Percentiles rank a stretch among this genome's conserved stretches.
Evolutionary conservation across 2,797 vertebrate genomes (phyloP).

Genomic region (Chelmon rostratus): DNA sequence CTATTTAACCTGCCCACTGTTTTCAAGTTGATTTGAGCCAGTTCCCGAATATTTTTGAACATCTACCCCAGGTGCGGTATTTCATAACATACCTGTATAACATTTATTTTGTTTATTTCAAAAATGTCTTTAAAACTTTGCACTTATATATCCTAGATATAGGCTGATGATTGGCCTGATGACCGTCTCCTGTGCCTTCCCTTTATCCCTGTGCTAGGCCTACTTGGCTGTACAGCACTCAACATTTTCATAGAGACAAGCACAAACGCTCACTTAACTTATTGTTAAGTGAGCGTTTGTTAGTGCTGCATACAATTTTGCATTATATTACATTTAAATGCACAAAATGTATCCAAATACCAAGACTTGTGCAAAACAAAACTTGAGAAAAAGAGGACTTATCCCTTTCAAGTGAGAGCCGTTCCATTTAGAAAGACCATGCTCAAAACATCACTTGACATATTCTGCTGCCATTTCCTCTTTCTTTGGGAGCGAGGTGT

Average conservation of each 20-base stretch:
- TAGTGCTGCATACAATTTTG: neutral
- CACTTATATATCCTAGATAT: no score
- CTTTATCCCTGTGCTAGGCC: neutral
- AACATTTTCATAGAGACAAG: no score
- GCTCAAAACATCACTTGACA: neutral
- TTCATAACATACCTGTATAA: neutral
- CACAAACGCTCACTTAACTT: no score
- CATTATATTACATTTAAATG: neutral
- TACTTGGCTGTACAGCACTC: neutral
- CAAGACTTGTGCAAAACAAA: neutral
- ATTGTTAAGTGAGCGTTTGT: no score
- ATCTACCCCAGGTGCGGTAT: neutral
- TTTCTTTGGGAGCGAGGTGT: neutral
- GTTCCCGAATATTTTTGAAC: neutral
- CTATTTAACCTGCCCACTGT: no score
- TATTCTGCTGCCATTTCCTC: neutral
- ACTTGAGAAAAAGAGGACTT: rapidly evolving
- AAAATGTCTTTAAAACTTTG: no score
- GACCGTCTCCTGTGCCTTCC: no score
- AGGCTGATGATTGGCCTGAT: neutral
- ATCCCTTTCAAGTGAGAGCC: neutral
- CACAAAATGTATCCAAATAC: neutral
- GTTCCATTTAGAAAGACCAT: neutral
- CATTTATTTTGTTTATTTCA: no score
- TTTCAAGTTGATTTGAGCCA: neutral